Percentiles rank a stretch among this genome's conserved stretches.
These are phyloP conservation scores for Choreutis nemorana DNA, from an alignment of 2,888 invertebrate genomes.

Conservation along the genomic window DNA sequence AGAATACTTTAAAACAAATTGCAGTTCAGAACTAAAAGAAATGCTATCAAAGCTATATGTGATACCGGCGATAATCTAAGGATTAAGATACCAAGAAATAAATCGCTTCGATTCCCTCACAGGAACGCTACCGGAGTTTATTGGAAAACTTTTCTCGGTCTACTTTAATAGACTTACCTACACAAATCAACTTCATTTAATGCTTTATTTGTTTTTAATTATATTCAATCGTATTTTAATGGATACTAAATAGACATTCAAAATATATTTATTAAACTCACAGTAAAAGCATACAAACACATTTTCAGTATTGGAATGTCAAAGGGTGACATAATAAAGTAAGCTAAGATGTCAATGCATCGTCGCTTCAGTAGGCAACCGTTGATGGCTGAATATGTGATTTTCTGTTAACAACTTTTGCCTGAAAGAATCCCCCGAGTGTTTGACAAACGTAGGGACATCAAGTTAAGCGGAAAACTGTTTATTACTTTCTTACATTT, in stretches of 20 bases:
- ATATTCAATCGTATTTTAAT: no score
- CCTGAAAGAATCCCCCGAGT: conserved; percentile 13
- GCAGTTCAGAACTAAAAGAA: no score
- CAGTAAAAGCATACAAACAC: no score
- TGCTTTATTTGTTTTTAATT: no score
- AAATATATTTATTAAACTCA: no score
- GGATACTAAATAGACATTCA: no score
- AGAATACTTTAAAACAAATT: no score
- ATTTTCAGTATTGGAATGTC: no score
- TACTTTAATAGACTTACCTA: conserved; percentile 42
- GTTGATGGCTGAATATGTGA: conserved; percentile 1
- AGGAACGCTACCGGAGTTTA: conserved; percentile 27
- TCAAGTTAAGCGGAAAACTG: conserved; percentile 22
- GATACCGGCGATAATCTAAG: conserved; percentile 20
- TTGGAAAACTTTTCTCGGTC: conserved; percentile 37
- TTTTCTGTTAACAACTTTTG: conserved; percentile 1
- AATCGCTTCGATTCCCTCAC: conserved; percentile 31
- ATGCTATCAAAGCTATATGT: conserved; percentile 15
- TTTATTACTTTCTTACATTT: conserved; percentile 23
- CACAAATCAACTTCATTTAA: conserved; percentile 47
- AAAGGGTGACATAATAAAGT: no score
- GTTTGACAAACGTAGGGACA: conserved; percentile 19
- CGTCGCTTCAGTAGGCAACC: no score
- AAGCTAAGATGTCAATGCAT: no score
- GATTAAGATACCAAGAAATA: conserved; percentile 33